phyloP scores from a whole-genome alignment of 2,113 vertebrate genomes.

The Cervus canadensis region DNA sequence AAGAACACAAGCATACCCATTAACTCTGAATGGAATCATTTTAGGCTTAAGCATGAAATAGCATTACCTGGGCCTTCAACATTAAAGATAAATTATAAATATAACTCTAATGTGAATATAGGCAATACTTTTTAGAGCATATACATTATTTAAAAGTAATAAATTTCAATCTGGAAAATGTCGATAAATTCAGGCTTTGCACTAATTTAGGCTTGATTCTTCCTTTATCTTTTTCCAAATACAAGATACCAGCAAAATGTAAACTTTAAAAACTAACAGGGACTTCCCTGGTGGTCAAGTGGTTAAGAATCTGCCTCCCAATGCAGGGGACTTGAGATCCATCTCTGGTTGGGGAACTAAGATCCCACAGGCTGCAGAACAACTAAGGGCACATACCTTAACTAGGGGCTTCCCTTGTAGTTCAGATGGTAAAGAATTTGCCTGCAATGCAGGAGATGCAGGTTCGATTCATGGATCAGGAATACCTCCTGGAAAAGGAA shows the following conservation, averaged over 20 bases:
- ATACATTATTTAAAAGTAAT: background rate
- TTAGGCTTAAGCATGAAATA: background rate
- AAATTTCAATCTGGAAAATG: background rate
- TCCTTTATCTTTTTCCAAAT: background rate
- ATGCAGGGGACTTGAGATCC: too few species aligned
- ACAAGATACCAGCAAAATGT: background rate
- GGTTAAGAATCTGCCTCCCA: too few species aligned
- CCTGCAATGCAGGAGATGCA: too few species aligned
- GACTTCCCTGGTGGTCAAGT: too few species aligned
- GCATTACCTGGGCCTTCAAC: background rate
- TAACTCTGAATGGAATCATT: background rate
- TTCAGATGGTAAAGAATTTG: too few species aligned
- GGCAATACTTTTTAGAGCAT: background rate
- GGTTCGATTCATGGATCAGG: too few species aligned
- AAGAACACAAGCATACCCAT: background rate
- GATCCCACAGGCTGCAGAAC: too few species aligned
- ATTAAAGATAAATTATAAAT: background rate
- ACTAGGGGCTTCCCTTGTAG: too few species aligned
- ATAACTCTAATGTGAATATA: background rate
- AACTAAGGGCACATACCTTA: too few species aligned
- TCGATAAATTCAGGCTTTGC: background rate
- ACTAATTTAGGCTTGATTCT: conserved; percentile 6
- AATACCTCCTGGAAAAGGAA: too few species aligned
- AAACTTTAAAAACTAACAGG: background rate
- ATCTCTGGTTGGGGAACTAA: too few species aligned